Conservation (phyloP, 1,140 invertebrate genomes). For the Rhagoletis pomonella region DNA sequence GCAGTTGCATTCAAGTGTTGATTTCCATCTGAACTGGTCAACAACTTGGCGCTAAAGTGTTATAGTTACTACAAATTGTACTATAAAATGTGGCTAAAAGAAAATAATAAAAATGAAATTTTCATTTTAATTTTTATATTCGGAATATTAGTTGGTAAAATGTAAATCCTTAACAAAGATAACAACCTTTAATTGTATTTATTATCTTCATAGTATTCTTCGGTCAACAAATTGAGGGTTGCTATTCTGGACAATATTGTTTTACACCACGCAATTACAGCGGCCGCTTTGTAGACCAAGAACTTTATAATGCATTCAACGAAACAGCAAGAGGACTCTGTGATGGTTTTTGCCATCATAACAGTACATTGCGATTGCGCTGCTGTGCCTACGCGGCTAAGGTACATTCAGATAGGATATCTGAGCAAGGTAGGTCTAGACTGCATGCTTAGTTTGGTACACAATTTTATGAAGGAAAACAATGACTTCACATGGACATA, state of each 20-base stretch:
- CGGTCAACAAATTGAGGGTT: background rate
- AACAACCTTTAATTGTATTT: background rate
- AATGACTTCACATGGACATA: too few relatives aligned
- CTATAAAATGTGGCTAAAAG: background rate
- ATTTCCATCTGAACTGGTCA: background rate
- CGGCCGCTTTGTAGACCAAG: background rate
- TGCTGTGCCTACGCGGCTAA: background rate
- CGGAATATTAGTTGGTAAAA: background rate
- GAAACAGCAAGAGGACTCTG: background rate
- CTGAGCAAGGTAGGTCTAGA: background rate
- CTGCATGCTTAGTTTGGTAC: too few relatives aligned
- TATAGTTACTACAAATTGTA: background rate
- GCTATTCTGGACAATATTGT: background rate
- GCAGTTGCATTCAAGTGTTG: background rate
- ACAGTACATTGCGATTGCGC: constrained; percentile 1
- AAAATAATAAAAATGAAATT: background rate
- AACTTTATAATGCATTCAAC: background rate
- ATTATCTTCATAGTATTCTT: background rate
- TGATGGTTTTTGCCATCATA: constrained; percentile 23
- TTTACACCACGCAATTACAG: constrained; percentile 2
- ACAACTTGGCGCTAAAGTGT: background rate
- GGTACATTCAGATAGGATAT: background rate
- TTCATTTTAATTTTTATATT: background rate
- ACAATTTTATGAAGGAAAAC: too few relatives aligned
- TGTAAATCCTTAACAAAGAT: background rate